These are phyloP conservation scores for Seriola rivoliana DNA, from an alignment of 2,113 vertebrate species.

Conservation along the genomic window DNA sequence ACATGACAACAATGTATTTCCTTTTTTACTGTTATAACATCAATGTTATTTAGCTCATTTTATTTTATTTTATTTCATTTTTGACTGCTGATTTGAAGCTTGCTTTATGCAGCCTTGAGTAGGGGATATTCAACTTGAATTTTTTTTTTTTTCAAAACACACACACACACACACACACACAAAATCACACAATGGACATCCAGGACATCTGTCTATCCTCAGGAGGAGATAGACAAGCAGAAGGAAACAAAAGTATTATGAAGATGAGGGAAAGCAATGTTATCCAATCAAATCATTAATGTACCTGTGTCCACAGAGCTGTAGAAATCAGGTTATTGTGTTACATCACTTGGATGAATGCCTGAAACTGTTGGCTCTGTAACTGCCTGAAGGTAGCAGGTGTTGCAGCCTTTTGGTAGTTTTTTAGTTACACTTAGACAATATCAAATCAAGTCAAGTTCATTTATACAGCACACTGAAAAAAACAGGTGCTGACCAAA, in stretches of 20 bases:
- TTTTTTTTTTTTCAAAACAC: too few species aligned
- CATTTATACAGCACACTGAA: neutral
- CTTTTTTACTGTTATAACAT: neutral
- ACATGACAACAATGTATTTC: constrained; percentile 5
- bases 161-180: neutral
- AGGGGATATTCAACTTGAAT: neutral
- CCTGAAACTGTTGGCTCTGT: constrained; percentile 27
- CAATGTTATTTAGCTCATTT: neutral
- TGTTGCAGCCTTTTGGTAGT: neutral
- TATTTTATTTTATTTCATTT: neutral
- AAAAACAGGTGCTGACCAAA: neutral
- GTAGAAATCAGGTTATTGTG: constrained; percentile 44
- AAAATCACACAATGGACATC: neutral
- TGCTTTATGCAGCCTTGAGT: neutral
- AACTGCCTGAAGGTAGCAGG: neutral
- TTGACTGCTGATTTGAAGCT: neutral
- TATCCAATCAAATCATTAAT: constrained; percentile 49
- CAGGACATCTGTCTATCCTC: neutral
- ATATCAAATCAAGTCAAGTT: too few species aligned
- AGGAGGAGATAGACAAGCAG: neutral
- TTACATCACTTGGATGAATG: constrained; percentile 51
- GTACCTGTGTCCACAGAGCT: constrained; percentile 24
- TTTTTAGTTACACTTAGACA: neutral
- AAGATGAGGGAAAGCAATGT: constrained; percentile 39
- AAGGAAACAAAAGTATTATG: constrained; percentile 43